Conservation (phyloP, 2,797 vertebrate species). For the Chaunax sp. region DNA sequence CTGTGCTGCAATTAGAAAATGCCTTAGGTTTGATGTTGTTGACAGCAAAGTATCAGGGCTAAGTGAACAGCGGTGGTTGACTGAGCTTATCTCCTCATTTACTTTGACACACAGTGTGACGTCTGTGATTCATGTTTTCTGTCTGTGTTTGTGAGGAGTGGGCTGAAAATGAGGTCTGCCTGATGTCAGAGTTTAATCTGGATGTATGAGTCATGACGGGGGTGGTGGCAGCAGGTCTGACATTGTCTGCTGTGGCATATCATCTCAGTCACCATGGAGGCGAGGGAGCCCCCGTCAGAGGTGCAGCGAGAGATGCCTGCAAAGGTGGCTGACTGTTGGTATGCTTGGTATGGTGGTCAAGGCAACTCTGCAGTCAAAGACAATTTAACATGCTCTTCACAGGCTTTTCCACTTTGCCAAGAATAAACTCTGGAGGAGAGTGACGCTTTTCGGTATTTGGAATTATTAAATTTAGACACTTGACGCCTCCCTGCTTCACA, state of each 20-base stretch:
- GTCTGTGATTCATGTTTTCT: conserved; percentile 6
- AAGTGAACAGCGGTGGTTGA: not conserved
- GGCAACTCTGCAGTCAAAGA: conserved; percentile 2
- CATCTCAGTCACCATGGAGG: conserved; percentile 54
- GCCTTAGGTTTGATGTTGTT: conserved; percentile 38
- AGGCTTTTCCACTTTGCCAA: conserved; percentile 4
- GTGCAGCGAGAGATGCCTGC: conserved; percentile 38
- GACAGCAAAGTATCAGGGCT: not conserved
- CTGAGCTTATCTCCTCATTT: conserved; percentile 1
- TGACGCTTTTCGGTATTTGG: conserved; percentile 20
- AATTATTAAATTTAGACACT: conserved; percentile 49
- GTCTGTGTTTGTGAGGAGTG: conserved; percentile 29
- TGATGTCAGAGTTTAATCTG: conserved; percentile 57
- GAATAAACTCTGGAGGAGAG: conserved; percentile 6
- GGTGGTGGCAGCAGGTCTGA: conserved; percentile 30
- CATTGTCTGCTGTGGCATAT: conserved; percentile 66
- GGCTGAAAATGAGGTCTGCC: conserved; percentile 21
- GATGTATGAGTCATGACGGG: conserved; percentile 55
- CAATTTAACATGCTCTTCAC: conserved; percentile 8
- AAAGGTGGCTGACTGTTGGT: conserved; percentile 21
- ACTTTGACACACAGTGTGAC: not conserved
- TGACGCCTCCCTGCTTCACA: conserved; percentile 40
- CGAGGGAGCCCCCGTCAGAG: conserved; percentile 3
- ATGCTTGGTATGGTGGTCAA: not conserved
- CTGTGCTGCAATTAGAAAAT: conserved; percentile 49